Conservation (phyloP, 2,113 vertebrate genomes). For the Phocoena phocoena region DNA sequence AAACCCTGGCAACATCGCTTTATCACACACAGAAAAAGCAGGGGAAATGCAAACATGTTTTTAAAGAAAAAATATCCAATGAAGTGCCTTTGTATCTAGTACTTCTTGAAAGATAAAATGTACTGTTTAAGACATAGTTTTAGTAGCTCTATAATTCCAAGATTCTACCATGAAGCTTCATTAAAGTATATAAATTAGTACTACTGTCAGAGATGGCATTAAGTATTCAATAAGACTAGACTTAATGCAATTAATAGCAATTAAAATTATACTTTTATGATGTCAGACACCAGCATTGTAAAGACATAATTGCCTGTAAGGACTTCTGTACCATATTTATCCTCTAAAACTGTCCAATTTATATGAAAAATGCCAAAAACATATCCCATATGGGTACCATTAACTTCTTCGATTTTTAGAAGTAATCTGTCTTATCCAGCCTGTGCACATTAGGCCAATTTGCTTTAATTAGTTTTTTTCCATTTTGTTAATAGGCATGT, state of each 20-base stretch:
- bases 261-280: slow-evolving; percentile 92
- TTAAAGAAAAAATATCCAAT: not conserved
- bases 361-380: slow-evolving; percentile 92
- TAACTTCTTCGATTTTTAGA: slow-evolving; percentile 88
- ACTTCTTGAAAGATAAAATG: slow-evolving; percentile 77
- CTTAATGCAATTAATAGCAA: slow-evolving; percentile 94
- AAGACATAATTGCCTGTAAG: slow-evolving; percentile 91
- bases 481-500: slow-evolving; percentile 87
- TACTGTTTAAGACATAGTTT: slow-evolving; percentile 76
- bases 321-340: slow-evolving; percentile 88
- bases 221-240: slow-evolving; percentile 91
- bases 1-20: slow-evolving; percentile 29
- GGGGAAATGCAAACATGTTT: not conserved
- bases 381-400: slow-evolving; percentile 89
- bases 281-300: slow-evolving; percentile 89
- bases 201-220: slow-evolving; percentile 87
- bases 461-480: slow-evolving; percentile 91
- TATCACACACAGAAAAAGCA: slow-evolving; percentile 22
- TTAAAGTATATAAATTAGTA: slow-evolving; percentile 90
- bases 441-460: slow-evolving; percentile 89
- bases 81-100: slow-evolving; percentile 57
- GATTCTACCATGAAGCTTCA: slow-evolving; percentile 87
- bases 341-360: slow-evolving; percentile 91
- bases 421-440: slow-evolving; percentile 88
- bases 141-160: slow-evolving; percentile 83